These are phyloP conservation scores for Pseudoips prasinana DNA, from an alignment of 2,888 invertebrate species.

Conservation along the genomic window DNA sequence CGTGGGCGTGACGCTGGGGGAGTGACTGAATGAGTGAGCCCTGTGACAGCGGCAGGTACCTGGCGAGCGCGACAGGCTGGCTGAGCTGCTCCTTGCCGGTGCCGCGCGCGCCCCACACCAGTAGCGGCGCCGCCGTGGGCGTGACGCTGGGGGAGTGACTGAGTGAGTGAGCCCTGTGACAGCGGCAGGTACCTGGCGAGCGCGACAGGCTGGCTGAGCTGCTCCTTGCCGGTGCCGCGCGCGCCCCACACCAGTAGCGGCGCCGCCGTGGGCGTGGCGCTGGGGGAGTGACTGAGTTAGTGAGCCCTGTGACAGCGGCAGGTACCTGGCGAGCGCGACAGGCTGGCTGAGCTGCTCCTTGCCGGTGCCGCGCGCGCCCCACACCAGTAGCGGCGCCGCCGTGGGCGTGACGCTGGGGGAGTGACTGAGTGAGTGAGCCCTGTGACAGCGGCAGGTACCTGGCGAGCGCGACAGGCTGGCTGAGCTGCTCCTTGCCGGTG, in stretches of 20 bases:
- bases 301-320: background rate
- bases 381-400: too few relatives aligned
- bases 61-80: conserved; percentile 45
- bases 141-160: too few relatives aligned
- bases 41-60: too few relatives aligned
- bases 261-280: too few relatives aligned
- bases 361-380: conserved; percentile 81
- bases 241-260: too few relatives aligned
- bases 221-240: conserved; percentile 84
- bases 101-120: conserved; percentile 60
- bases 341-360: conserved; percentile 84
- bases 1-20: too few relatives aligned
- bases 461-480: conserved; percentile 53
- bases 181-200: conserved; percentile 39
- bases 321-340: background rate
- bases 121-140: too few relatives aligned
- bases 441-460: conserved; percentile 79
- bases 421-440: too few relatives aligned
- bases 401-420: too few relatives aligned
- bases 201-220: conserved; percentile 52
- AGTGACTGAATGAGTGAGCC: too few relatives aligned
- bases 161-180: too few relatives aligned
- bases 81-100: conserved; percentile 83
- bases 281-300: too few relatives aligned
- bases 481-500: conserved; percentile 87